Conservation (phyloP, 2,797 vertebrate species). For the Malurus splendens region DNA sequence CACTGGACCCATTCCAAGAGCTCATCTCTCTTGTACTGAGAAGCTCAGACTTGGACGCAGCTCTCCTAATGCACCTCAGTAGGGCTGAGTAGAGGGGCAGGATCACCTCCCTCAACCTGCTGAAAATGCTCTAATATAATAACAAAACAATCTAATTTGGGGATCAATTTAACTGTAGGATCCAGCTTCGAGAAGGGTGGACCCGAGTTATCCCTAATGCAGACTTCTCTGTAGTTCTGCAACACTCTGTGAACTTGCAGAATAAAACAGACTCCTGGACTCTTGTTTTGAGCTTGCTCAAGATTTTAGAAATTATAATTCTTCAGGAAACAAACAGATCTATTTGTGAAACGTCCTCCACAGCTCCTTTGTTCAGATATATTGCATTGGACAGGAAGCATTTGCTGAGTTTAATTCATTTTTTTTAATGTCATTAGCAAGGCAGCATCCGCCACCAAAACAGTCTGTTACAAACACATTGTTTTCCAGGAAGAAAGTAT, state of each 20-base stretch:
- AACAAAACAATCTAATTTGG: not conserved
- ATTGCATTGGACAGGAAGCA: not conserved
- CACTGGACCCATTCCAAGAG: not conserved
- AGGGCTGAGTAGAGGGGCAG: not conserved
- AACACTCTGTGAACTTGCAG: not conserved
- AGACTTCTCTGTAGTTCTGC: not conserved
- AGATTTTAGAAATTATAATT: not conserved
- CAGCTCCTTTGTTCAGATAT: not conserved
- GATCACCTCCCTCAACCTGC: not conserved
- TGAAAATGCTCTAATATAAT: not conserved
- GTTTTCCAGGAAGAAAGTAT: not conserved
- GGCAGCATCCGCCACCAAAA: not conserved
- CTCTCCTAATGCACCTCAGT: not conserved
- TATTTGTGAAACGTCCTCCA: not conserved
- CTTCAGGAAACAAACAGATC: not conserved
- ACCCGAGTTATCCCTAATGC: not conserved
- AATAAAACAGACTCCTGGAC: not conserved
- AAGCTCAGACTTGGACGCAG: not conserved
- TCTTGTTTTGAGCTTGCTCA: not conserved
- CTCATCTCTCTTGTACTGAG: accelerated
- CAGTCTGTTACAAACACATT: not conserved
- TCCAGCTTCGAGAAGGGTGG: not conserved
- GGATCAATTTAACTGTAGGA: not conserved
- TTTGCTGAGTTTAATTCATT: not conserved
- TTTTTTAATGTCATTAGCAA: not conserved